Base-by-base conservation (phyloP, 2,888 invertebrate genomes). In the Syrphus vitripennis region DNA sequence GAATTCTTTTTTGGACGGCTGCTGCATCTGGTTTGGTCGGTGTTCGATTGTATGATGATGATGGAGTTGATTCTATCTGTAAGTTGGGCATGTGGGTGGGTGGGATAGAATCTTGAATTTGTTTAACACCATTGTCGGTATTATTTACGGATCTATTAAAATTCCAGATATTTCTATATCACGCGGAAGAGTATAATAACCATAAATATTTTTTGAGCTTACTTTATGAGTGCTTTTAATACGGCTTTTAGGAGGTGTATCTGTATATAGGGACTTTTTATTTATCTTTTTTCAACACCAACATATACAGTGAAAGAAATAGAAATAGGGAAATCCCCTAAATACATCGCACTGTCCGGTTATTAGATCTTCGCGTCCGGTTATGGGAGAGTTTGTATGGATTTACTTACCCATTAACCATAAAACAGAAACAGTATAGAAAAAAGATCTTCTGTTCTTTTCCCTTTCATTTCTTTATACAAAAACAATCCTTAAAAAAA, bases 81-180 rank as follows among this genome's bases (percentile, higher is more conserved):
- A 34, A 34, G 34, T 12, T 34, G 3, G 5, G 24, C 21, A 48
- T 1, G 12, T 14, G 4, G 24, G 82, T 78, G 72, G 83, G 83
- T 79, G 83, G 74, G 45, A 6, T 55, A 21, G 55, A 45, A 74
- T 77, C 55, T 76, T 55, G 61, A 76, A 31, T 77, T 82, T 82
- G 63, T 69, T 69, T 61, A 82, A 55, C 55, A 57, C 65, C 45
- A 71, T 24, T 55, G 59, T 71, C 63, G 67, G 21, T 12, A 26
- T 74, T 63, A 50, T 74, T 63, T 74, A 63, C 63, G 50, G 37
- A 34, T 63, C 50, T 59, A 48, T 50, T 59, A 59, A 72, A 59
- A 59, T 59, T 59, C 34, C 31, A 50, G 29, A 48, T 50, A 67
- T 50, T 26, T 29, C 5, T n/a, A 24, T 50, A 34, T 48, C 21